These are phyloP conservation scores for Eulimnadia texana DNA, from an alignment of 1,140 invertebrate genomes.

Conservation along the genomic window DNA sequence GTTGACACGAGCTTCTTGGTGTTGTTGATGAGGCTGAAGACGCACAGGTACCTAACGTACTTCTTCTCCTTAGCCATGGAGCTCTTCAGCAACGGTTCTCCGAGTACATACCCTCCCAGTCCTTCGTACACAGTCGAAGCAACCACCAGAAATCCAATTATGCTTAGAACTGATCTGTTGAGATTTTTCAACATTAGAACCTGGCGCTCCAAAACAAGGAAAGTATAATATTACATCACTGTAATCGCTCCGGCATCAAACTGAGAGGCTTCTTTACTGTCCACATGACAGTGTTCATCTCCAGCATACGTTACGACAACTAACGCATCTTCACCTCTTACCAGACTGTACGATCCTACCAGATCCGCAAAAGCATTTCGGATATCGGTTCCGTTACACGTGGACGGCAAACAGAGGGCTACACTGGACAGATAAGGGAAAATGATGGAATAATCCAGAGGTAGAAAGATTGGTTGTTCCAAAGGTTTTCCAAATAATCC, in stretches of 20 bases:
- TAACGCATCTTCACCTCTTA: background rate
- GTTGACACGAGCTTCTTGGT: slow-evolving; percentile 26
- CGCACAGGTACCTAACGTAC: no score
- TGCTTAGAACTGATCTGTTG: background rate
- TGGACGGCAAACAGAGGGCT: slow-evolving; percentile 12
- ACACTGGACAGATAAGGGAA: slow-evolving; percentile 1
- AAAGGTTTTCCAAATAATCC: background rate
- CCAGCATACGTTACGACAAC: background rate
- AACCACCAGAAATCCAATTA: background rate
- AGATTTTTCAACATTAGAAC: background rate
- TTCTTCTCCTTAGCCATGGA: background rate
- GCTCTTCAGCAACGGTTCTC: background rate
- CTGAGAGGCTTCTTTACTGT: background rate
- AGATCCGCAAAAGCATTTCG: background rate
- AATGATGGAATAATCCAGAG: background rate
- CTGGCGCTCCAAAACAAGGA: background rate
- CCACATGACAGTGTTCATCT: no score
- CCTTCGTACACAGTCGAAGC: background rate
- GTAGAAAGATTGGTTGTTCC: background rate
- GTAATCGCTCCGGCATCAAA: slow-evolving; percentile 1
- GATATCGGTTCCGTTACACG: slow-evolving; percentile 10
- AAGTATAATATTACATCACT: slow-evolving; percentile 1
- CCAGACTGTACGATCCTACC: background rate
- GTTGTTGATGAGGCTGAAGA: no score
- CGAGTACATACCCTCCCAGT: background rate